Conservation (phyloP, 2,113 vertebrate genomes). For the Oncorhynchus keta region DNA sequence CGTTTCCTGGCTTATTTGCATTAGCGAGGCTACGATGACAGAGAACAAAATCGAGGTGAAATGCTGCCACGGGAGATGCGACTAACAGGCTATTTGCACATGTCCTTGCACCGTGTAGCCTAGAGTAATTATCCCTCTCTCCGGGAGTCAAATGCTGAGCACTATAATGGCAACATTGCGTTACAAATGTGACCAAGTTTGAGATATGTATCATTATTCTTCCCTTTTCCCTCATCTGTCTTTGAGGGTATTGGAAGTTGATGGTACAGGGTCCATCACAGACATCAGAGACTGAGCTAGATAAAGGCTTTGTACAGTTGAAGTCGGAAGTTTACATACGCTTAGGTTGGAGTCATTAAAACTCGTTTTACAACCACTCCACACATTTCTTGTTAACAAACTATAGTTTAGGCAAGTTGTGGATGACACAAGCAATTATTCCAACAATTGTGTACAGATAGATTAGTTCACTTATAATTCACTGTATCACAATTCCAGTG, state of each 20-base stretch:
- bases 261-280: too few relatives aligned
- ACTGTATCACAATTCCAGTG: too few relatives aligned
- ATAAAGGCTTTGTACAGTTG: too few relatives aligned
- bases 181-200: neutral
- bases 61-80: slow-evolving; percentile 15
- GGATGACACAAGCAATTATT: too few relatives aligned
- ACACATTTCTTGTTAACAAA: too few relatives aligned
- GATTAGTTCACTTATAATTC: too few relatives aligned
- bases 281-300: too few relatives aligned
- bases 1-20: slow-evolving; percentile 32
- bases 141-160: slow-evolving; percentile 28
- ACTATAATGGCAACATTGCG: slow-evolving; percentile 23
- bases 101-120: slow-evolving; percentile 33
- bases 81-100: slow-evolving; percentile 56
- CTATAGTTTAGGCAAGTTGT: too few relatives aligned
- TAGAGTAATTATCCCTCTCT: slow-evolving; percentile 58
- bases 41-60: slow-evolving; percentile 30
- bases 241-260: slow-evolving; percentile 7
- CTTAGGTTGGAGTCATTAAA: too few relatives aligned
- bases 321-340: too few relatives aligned
- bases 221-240: neutral
- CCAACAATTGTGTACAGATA: too few relatives aligned
- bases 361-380: too few relatives aligned
- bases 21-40: slow-evolving; percentile 5
- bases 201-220: neutral